Evolutionary conservation across 1,140 invertebrate genomes (phyloP), one percentile per base, ranked within the genome.

Genomic region (Choristoneura fumiferana): DNA sequence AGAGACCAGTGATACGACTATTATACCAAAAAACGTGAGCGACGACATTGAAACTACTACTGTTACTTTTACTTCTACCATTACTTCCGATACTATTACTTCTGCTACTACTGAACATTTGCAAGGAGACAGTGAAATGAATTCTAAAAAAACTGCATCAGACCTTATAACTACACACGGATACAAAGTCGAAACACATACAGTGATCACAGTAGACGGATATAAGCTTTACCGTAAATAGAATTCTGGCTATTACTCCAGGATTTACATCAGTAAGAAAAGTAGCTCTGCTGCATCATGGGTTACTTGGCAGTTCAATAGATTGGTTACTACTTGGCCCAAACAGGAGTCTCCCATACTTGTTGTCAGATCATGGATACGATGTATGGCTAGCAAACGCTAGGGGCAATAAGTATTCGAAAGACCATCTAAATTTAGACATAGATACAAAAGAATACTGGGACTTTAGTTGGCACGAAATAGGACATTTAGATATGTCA

Each of bases 371-470:
- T 69, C 65, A 77, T 45, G 92, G 92, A 8, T 94, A 92, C 60
- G 94, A 95, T 68, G 93, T 95, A 2, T 95, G 93, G 93, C 65
- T 94, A 43, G 86, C 92, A 1, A 94, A 95, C 73, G 87, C 88
- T 12, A 82, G 93, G 57, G 93, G 94, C 8, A 94, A 93, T 62
- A 89, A 84, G 54, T 94, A 94, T 68, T 92, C 92, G 0, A 85
- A 79, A 53, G 77, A 78, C 35, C 92, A 94, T 71, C 76, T 71
- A 10, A 76, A 57, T 8, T 66, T 92, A 4, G 81, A 85, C 15
- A 69, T 89, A n/a, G 92, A 93, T 86, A 81, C 92, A 29, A 63
- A 84, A 12, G 82, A 92, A 58, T 91, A 81, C 66, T 89, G 90
- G 89, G 73, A 90, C 78, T 87, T 87, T 76, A 93, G 92, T 35